Base-by-base conservation (phyloP, 2,888 invertebrate species). In the Siphonodentalium dalli region DNA sequence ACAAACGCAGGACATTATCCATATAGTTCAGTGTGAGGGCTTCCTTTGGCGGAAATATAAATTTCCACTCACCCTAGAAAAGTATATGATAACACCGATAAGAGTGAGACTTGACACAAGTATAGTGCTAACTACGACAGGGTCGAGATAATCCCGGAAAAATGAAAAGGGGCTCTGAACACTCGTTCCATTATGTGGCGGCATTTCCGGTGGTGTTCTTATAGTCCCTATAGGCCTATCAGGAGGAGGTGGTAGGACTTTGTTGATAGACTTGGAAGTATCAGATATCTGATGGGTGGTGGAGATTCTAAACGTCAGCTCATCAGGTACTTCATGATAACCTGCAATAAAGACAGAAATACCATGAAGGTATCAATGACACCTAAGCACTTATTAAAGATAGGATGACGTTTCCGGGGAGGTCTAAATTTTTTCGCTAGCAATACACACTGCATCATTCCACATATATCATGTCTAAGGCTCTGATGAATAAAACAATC, bases 241-340 rank as follows among this genome's bases (percentile, higher is more conserved):
- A n/a, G 29, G 50, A 3, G 23, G 37, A 13, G 41, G 49, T 28
- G 53, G 50, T 15, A 70, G 66, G 15, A 66, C 55, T 37, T 61
- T 60, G 7, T 60, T 53, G 15, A 50, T 54, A 8, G 49, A 55
- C n/a, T 57, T 54, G 1, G 66, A 66, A 18, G 59, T 61, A 54
- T 74, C 72, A 8, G 74, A 60, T 20, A 77, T 69, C 41, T 71
- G 73, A 24, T 66, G 68, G 0, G 65, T 67, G 13, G 74, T 62
- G 1, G 70, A 66, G 15, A 78, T 72, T 23, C 66, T 57, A 5
- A 69, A 56, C 18, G 61, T 59, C 8, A 71, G 58, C 51, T 71
- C 57, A 27, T 78, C 75, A 13, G 79, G 79, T 5, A 77, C 72
- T 60, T 79, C 77, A 62, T 80, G 78, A 47, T 77, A 75, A 38